Conservation (phyloP, 1,140 invertebrate species). For the Chionoecetes opilio region DNA sequence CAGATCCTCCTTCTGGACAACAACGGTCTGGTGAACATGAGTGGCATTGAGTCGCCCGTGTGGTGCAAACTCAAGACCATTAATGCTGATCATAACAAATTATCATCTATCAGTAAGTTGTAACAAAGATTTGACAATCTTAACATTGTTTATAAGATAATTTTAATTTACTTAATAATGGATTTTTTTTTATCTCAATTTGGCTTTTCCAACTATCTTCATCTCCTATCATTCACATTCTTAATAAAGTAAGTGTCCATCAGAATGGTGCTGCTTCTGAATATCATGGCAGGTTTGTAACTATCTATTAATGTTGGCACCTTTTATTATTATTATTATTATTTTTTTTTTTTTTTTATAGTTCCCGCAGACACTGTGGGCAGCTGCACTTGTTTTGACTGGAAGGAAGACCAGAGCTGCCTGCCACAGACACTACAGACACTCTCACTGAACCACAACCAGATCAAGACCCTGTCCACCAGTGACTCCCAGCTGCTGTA, state of each 20-base stretch:
- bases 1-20: background rate
- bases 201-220: too few relatives aligned
- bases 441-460: background rate
- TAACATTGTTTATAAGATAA: too few relatives aligned
- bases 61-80: background rate
- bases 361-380: background rate
- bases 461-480: background rate
- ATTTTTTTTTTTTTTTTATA: background rate
- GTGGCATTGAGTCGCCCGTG: background rate
- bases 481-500: background rate
- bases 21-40: background rate
- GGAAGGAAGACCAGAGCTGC: background rate
- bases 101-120: background rate
- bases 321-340: background rate
- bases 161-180: too few relatives aligned
- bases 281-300: too few relatives aligned
- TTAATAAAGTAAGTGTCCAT: too few relatives aligned
- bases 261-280: too few relatives aligned
- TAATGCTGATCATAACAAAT: background rate
- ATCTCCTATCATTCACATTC: too few relatives aligned
- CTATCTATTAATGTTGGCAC: background rate
- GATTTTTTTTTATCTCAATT: too few relatives aligned
- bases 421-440: background rate
- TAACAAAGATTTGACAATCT: background rate
- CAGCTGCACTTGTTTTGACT: background rate